Base-by-base conservation (phyloP, 2,797 vertebrate species). In the Enteromius anoplus region DNA sequence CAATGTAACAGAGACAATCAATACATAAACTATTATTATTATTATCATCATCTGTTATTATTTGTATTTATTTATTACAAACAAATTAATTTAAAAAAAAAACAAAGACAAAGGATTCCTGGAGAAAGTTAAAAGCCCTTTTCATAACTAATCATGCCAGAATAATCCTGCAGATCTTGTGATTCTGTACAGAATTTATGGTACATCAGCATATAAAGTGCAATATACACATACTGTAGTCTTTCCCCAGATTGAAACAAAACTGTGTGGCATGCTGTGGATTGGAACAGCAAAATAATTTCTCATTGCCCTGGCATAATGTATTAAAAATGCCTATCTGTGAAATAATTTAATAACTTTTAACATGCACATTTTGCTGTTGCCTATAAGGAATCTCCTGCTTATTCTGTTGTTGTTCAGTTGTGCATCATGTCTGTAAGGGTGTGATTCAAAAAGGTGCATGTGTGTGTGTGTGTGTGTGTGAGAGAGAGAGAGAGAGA, bases 381-480 rank as follows among this genome's bases (percentile, higher is more conserved):
- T 75, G 68, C 9, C 21, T 55, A n/a, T n/a, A 75, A 37, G 19
- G 71, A 55, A 55, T 21, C 32, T n/a, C 32, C 2, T 3, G 12
- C 32, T 26, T 26, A 51, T 73, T 81, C 1, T 64, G 12, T 21
- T 23, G 45, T 81, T 73, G 12, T 65, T 14, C 53, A 17, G 53
- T 19, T 80, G 81, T 72, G 55, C 66, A 72, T 55, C 40, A 85
- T 84, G 45, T 85, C 76, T 87, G 64, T 69, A 83, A 83, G 82
- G 77, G 80, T 87, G 72, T 84, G 71, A 70, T 75, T 85, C 19
- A 23, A 78, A 81, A 69, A 42, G 42, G 37, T 69, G 42, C 40
- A 17, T 49, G 7, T 64, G 47, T 68, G 86, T 84, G 80, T 68
- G 73, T 79, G 84, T 79, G 72, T 60, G 80, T 51, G 51, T 17